Base-by-base conservation (phyloP, 2,888 invertebrate genomes). In the Caenorhabditis plicata region DNA sequence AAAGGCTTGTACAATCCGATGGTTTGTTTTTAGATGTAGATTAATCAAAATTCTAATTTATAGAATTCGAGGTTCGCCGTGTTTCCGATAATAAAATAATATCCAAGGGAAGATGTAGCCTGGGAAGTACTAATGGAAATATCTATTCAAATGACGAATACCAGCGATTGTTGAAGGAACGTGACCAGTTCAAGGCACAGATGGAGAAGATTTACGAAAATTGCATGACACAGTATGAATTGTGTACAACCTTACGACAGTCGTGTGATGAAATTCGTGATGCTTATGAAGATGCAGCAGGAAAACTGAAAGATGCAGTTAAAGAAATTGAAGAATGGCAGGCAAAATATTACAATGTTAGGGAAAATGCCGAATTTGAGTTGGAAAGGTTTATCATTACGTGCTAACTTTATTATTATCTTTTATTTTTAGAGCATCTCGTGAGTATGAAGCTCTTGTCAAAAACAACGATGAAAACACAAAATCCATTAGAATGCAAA, bases 11-110 rank as follows among this genome's bases (percentile, higher is more conserved):
- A 15, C 26, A 53, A 3, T 58, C 58, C 11, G 48, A 58, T 40
- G 58, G 58, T 58, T 15, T 22, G 27, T 8, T 27, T 13, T 31
- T 29, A 29, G 11, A 8, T 4, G 9, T 25, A 19, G 9, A 4
- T 23, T 9, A 20, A 20, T 19, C 19, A n/a, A 36, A 46, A 36
- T 36, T 36, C 27, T 35, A 23, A 27, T n/a, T 51, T 52, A 4
- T 32, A 58, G 58, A 58, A 45, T 58, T 58, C 38, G 58, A 58
- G 36, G 49, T 58, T 8, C 48, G 53, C 11, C 48, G 53, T 7
- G 48, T 48, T 20, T 31, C 58, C 0, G 49, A 35, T 9, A 33
- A 33, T 33, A 13, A 33, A 9, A 33, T 33, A n/a, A n/a, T 33
- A 29, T 29, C 29, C 11, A 7, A 11, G 11, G 11, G 7, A 9